These are phyloP conservation scores for Actias luna DNA, from an alignment of 2,888 invertebrate species.

Conservation along the genomic window DNA sequence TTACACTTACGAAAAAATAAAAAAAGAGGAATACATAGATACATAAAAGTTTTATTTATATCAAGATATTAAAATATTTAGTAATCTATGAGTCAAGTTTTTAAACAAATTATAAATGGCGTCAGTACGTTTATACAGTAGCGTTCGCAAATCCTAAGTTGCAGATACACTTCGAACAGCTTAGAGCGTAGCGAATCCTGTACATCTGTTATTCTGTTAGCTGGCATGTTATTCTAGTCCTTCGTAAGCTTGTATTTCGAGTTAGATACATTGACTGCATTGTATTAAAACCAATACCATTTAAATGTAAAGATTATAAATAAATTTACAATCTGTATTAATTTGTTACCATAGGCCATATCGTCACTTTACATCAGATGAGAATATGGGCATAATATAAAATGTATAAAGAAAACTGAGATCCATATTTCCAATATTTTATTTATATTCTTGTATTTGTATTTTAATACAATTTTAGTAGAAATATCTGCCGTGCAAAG, in stretches of 20 bases:
- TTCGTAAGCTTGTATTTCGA: not conserved
- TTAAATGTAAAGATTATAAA: not conserved
- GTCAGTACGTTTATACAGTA: not conserved
- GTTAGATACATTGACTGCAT: not conserved
- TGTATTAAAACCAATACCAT: not conserved
- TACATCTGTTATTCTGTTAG: slow-evolving; percentile 12
- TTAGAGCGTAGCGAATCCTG: slow-evolving; percentile 13
- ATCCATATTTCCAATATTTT: too few relatives aligned
- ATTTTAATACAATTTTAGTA: too few relatives aligned
- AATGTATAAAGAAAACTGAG: too few relatives aligned
- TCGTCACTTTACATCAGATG: not conserved
- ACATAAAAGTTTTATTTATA: not conserved
- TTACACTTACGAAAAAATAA: too few relatives aligned
- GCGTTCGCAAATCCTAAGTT: slow-evolving; percentile 12
- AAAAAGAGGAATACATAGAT: too few relatives aligned
- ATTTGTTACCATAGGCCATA: not conserved
- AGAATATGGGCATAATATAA: too few relatives aligned
- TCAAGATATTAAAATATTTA: not conserved
- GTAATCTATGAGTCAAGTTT: not conserved
- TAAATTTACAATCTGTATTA: too few relatives aligned
- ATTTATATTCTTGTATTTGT: too few relatives aligned
- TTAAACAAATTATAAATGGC: not conserved
- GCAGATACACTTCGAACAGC: slow-evolving; percentile 12
- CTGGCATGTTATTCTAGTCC: slow-evolving; percentile 14
- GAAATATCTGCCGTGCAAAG: too few relatives aligned